A percentile compares a stretch with the other conserved stretches of the same genome.
These are phyloP conservation scores for Aplodontia rufa DNA, from an alignment of 2,113 vertebrate genomes.

Conservation along the genomic window DNA sequence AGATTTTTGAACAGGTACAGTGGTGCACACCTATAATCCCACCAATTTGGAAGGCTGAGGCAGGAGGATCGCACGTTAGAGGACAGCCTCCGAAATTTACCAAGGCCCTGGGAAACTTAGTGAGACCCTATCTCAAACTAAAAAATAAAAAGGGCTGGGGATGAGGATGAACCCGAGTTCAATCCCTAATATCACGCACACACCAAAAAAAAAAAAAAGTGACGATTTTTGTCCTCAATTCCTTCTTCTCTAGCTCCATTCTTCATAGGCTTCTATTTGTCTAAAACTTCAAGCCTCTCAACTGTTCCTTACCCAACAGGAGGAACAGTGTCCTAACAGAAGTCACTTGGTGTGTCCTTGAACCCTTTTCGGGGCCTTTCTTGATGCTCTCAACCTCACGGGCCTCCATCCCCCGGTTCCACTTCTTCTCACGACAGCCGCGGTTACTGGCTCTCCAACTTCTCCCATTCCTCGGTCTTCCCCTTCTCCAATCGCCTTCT, in stretches of 20 bases:
- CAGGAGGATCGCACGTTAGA: no score
- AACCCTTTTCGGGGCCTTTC: not conserved
- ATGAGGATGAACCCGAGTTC: no score
- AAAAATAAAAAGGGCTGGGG: no score
- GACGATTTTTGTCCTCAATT: not conserved
- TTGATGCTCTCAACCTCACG: not conserved
- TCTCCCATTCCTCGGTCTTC: not conserved
- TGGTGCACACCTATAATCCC: no score
- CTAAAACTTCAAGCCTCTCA: not conserved
- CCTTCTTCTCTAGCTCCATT: not conserved
- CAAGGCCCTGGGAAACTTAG: no score
- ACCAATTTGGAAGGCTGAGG: no score
- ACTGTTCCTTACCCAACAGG: not conserved
- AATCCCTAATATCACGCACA: no score
- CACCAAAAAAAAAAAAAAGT: no score
- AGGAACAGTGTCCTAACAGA: not conserved
- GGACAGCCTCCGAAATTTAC: no score
- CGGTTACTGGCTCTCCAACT: not conserved
- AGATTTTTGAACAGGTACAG: no score
- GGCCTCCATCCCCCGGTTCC: not conserved
- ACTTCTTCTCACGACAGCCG: not conserved
- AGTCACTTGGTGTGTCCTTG: not conserved
- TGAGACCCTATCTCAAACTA: no score
- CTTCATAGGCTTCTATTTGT: not conserved
- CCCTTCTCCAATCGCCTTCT: not conserved